Percentiles rank a stretch among this genome's conserved stretches.
These are phyloP conservation scores for Himalopsyche japonica DNA, from an alignment of 2,888 invertebrate genomes.

Conservation along the genomic window DNA sequence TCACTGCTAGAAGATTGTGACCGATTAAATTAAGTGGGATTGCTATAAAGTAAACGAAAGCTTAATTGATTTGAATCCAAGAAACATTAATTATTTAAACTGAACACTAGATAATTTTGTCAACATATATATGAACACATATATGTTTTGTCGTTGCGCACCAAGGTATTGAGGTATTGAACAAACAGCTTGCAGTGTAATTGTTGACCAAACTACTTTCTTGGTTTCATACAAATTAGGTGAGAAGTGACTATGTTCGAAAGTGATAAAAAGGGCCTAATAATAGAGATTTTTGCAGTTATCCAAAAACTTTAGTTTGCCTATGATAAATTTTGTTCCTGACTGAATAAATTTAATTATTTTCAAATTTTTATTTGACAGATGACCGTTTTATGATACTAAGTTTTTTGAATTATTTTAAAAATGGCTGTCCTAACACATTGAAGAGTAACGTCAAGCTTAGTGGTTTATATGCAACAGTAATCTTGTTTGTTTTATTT, in stretches of 20 bases:
- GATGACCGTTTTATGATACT: not conserved
- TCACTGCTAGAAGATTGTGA: too few species aligned
- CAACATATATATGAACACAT: too few species aligned
- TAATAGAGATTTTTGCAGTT: not conserved
- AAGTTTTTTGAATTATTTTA: not conserved
- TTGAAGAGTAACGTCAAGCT: not conserved
- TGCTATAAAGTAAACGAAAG: not conserved
- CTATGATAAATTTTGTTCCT: not conserved
- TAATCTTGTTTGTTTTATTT: not conserved
- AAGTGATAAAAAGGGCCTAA: not conserved
- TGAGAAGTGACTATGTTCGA: not conserved
- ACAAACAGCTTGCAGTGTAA: too few species aligned
- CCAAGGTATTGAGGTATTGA: too few species aligned
- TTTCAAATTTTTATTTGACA: not conserved
- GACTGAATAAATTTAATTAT: not conserved
- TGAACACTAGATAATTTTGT: too few species aligned
- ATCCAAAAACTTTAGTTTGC: not conserved
- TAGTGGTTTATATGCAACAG: not conserved
- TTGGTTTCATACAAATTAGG: not conserved
- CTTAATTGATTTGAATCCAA: not conserved
- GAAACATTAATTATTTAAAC: not conserved
- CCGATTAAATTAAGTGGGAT: not conserved
- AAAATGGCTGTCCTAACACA: not conserved
- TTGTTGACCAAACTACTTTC: not conserved
- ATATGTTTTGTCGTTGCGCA: too few species aligned